phyloP scores from a whole-genome alignment of 2,888 invertebrate genomes.

The Hetaerina titia region DNA sequence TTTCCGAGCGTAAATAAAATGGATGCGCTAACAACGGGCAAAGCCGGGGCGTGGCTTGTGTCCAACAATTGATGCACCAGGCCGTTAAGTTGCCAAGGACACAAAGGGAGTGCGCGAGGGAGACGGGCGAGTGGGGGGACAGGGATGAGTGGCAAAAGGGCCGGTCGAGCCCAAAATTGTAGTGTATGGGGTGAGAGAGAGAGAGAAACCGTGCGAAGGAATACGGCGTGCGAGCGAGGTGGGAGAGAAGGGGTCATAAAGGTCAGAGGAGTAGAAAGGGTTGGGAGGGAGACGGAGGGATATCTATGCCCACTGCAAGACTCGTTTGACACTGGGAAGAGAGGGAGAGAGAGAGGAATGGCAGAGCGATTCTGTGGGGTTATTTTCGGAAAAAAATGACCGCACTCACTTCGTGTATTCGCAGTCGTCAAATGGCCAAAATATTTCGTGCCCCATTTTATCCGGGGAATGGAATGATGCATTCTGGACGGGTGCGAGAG shows the following conservation, averaged over 20 bases:
- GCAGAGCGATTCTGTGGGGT: background rate
- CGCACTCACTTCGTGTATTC: background rate
- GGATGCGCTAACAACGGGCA: conserved; percentile 3
- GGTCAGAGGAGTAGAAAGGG: background rate
- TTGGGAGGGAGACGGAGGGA: background rate
- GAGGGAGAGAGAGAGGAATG: background rate
- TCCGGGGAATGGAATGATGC: background rate
- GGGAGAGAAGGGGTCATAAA: background rate
- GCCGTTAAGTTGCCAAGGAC: conserved; percentile 58
- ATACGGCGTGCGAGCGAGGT: background rate
- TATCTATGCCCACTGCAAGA: background rate
- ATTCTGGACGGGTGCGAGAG: background rate
- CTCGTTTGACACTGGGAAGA: background rate
- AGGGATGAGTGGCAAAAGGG: background rate
- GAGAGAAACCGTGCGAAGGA: background rate
- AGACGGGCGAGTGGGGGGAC: background rate
- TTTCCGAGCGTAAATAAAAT: conserved; percentile 33
- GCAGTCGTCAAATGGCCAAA: background rate
- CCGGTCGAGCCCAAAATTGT: background rate
- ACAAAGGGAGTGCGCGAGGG: conserved; percentile 34
- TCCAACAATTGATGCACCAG: conserved; percentile 63
- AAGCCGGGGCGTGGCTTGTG: conserved; percentile 50
- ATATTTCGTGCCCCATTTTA: conserved; percentile 33
- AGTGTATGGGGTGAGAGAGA: background rate
- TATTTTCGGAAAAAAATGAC: background rate